These are phyloP conservation scores for Ennomos fuscantarius DNA, from an alignment of 2,888 invertebrate species.

Conservation along the genomic window DNA sequence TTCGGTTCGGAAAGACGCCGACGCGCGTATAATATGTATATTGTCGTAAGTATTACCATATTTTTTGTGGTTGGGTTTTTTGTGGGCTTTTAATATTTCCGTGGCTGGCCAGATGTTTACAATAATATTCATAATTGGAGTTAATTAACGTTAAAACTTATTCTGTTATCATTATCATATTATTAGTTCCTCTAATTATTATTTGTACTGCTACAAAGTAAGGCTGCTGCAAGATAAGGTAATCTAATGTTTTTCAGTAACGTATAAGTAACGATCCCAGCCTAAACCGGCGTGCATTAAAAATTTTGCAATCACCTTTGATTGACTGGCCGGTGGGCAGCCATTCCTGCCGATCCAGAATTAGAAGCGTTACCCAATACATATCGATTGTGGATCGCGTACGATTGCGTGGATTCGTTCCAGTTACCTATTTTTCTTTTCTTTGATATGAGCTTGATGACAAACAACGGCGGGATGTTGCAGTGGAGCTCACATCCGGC, in stretches of 20 bases:
- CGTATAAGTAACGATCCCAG: slow-evolving; percentile 16
- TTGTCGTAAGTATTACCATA: slow-evolving; percentile 9
- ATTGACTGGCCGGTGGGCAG: slow-evolving; percentile 42
- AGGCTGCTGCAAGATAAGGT: too few relatives aligned
- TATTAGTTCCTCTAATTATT: too few relatives aligned
- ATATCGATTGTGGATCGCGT: slow-evolving; percentile 38
- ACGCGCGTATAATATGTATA: slow-evolving; percentile 8
- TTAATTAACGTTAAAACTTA: too few relatives aligned
- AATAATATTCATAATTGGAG: too few relatives aligned
- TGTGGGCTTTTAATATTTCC: slow-evolving; percentile 12
- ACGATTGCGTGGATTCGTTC: slow-evolving; percentile 22
- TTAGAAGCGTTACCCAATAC: slow-evolving; percentile 52
- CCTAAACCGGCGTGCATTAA: slow-evolving; percentile 41
- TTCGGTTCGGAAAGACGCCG: slow-evolving; percentile 12
- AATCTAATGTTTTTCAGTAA: slow-evolving; percentile 1
- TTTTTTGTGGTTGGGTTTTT: slow-evolving; percentile 15
- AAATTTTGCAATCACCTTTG: slow-evolving; percentile 53
- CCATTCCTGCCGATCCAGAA: slow-evolving; percentile 43
- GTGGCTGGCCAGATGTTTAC: neutral
- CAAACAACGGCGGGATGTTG: slow-evolving; percentile 48
- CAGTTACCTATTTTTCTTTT: slow-evolving; percentile 32
- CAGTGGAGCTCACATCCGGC: slow-evolving; percentile 35
- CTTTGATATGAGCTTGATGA: slow-evolving; percentile 37
- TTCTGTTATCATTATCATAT: too few relatives aligned
- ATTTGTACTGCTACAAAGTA: too few relatives aligned